phyloP scores from a whole-genome alignment of 2,797 vertebrate species.

The Meriones psammophilus region DNA sequence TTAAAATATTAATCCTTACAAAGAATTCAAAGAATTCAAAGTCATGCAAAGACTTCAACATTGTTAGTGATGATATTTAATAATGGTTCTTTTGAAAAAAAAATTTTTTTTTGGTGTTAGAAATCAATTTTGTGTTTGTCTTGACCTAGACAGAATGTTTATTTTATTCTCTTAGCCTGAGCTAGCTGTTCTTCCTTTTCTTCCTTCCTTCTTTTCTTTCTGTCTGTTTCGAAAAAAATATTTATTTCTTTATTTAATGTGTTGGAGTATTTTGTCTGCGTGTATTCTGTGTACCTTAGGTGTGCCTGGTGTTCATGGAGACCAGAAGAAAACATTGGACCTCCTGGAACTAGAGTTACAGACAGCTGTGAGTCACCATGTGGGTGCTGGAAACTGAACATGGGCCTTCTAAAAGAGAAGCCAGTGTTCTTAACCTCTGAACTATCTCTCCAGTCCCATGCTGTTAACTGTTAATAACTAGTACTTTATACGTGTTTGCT shows the following conservation, averaged over 20 bases:
- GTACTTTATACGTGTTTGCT: conserved; percentile 3
- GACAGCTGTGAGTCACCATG: not conserved
- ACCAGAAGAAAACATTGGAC: not conserved
- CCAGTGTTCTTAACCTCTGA: too few relatives aligned
- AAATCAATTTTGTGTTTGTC: not conserved
- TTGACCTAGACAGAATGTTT: not conserved
- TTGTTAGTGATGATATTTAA: not conserved
- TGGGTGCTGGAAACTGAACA: not conserved
- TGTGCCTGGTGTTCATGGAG: not conserved
- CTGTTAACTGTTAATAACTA: not conserved
- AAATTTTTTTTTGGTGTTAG: not conserved
- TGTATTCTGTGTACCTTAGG: not conserved
- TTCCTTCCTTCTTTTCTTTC: not conserved
- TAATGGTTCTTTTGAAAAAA: conserved; percentile 35
- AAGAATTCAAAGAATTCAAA: conserved; percentile 52
- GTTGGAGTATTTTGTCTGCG: not conserved
- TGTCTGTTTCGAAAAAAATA: not conserved
- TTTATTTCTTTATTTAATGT: not conserved
- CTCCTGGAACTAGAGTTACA: not conserved
- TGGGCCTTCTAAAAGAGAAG: not conserved
- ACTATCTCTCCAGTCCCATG: not conserved
- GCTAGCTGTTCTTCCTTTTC: not conserved
- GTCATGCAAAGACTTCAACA: not conserved
- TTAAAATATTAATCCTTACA: conserved; percentile 3
- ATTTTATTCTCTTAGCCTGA: not conserved